These are phyloP conservation scores for Lepidocolaptes lacrymiger DNA, from an alignment of 2,797 vertebrate genomes.

Conservation along the genomic window DNA sequence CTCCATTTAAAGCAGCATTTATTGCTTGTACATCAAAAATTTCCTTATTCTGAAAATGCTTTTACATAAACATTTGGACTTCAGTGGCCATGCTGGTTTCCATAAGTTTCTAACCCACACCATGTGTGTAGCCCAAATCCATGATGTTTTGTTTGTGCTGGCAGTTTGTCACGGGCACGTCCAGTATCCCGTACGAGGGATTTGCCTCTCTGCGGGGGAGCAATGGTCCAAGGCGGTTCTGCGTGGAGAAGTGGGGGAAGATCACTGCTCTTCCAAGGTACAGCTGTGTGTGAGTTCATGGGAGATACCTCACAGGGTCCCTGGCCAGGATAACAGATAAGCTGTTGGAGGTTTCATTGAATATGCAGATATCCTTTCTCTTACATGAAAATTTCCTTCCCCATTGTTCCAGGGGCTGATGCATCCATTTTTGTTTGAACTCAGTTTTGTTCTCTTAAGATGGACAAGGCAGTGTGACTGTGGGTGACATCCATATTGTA, in stretches of 20 bases:
- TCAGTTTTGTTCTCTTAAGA: neutral
- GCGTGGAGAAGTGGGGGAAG: slow-evolving; percentile 98
- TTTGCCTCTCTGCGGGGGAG: slow-evolving; percentile 94
- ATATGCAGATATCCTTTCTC: neutral
- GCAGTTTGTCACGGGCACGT: slow-evolving; percentile 96
- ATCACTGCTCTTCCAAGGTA: slow-evolving; percentile 95
- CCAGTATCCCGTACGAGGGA: slow-evolving; percentile 96
- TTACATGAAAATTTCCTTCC: neutral
- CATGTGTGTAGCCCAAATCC: neutral
- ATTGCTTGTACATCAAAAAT: neutral
- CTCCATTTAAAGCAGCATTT: neutral
- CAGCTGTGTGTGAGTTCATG: neutral
- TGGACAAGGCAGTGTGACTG: neutral
- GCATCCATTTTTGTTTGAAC: neutral
- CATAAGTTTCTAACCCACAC: neutral
- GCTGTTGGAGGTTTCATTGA: neutral
- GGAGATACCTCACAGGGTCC: neutral
- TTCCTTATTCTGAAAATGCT: neutral
- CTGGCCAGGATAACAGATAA: neutral
- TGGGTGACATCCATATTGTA: neutral
- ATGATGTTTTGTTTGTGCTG: neutral
- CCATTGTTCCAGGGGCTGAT: neutral
- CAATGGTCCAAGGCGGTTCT: slow-evolving; percentile 95
- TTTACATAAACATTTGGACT: neutral
- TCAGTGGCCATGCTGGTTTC: neutral